A percentile compares a stretch with the other conserved stretches of the same genome.
Evolutionary conservation across 2,888 invertebrate genomes (phyloP).

Genomic region (Pseudococcus longispinus): DNA sequence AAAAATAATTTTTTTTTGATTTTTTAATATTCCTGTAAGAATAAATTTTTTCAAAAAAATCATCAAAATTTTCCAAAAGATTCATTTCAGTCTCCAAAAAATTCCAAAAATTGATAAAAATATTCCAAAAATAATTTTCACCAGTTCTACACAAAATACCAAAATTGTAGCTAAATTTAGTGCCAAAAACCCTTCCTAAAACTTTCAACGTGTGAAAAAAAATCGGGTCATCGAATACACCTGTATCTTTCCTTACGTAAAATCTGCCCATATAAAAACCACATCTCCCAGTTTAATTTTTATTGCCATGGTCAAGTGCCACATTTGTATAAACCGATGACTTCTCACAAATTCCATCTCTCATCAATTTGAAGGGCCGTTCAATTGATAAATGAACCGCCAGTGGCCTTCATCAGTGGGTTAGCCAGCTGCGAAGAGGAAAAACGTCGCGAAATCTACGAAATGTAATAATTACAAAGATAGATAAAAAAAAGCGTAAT

Average conservation of each 20-base stretch:
- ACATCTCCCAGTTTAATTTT: neutral
- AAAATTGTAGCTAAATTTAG: too few relatives aligned
- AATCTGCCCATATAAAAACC: neutral
- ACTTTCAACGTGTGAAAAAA: neutral
- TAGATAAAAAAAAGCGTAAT: slow-evolving; percentile 36
- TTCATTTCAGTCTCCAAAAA: too few relatives aligned
- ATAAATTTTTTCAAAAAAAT: neutral
- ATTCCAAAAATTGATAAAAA: too few relatives aligned
- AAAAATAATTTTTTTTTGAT: too few relatives aligned
- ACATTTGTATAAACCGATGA: slow-evolving; percentile 20
- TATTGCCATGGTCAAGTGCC: slow-evolving; percentile 39
- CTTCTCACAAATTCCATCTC: slow-evolving; percentile 27
- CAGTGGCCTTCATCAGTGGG: slow-evolving; percentile 28
- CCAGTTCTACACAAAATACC: too few relatives aligned
- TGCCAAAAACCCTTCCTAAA: neutral
- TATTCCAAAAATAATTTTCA: too few relatives aligned
- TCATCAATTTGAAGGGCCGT: slow-evolving; percentile 38
- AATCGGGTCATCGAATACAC: neutral
- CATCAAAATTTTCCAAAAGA: too few relatives aligned
- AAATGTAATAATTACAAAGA: slow-evolving; percentile 41
- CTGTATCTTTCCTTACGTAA: neutral
- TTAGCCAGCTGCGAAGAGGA: slow-evolving; percentile 33
- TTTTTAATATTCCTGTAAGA: too few relatives aligned
- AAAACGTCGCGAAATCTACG: slow-evolving; percentile 49
- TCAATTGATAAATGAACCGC: slow-evolving; percentile 45